Base-by-base conservation (phyloP, 2,888 invertebrate species). In the Nemotelus nigrinus region DNA sequence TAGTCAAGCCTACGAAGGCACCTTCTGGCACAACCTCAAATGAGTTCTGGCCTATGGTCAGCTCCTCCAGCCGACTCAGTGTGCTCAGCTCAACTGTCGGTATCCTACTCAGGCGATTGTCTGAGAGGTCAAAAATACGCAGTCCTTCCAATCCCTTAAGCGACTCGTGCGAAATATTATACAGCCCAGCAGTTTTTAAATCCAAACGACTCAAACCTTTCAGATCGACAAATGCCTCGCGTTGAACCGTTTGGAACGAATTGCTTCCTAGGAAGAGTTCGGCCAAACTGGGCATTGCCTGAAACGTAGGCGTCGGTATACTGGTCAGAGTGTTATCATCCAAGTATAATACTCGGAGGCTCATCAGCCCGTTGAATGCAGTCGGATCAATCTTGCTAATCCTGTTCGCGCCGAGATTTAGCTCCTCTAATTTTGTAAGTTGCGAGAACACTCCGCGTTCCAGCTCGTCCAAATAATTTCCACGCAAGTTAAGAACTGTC, bases 211-310 rank as follows among this genome's bases (percentile, higher is more conserved):
- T 90, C 43, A 96, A 88, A 79, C 92, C 91, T 81, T 92, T 92
- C 7, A 96, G 89, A 76, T 94, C 93, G 74, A 91, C 90, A 85
- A 96, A 96, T 10, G 94, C 92, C 81, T 94, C 94, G 81, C 93
- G 92, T 6, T 93, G 92, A 78, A 96, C 88, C 74, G 89, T 89
- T 25, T 93, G 91, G 84, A 96, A 95, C 0, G 92, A 93, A 84
- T 96, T 96, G 80, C 94, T 90, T 8, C 96, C 96, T 58, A 96
- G 91, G 83, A 94, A 95, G 8, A 96, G 88, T 85, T 96, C 96
- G 2, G 95, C 96, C 78, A 96, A 88, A 81, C 93, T 92, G 77
- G 92, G 93, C 82, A 96, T 87, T 2, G 93, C 90, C 44, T 91
- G 89, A 83, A 95, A 92, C 0, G 93, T 91, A 39, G 90, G 87